Percentiles rank a stretch among this genome's conserved stretches.
phyloP scores from a whole-genome alignment of 2,888 invertebrate genomes.

The Pteria penguin region DNA sequence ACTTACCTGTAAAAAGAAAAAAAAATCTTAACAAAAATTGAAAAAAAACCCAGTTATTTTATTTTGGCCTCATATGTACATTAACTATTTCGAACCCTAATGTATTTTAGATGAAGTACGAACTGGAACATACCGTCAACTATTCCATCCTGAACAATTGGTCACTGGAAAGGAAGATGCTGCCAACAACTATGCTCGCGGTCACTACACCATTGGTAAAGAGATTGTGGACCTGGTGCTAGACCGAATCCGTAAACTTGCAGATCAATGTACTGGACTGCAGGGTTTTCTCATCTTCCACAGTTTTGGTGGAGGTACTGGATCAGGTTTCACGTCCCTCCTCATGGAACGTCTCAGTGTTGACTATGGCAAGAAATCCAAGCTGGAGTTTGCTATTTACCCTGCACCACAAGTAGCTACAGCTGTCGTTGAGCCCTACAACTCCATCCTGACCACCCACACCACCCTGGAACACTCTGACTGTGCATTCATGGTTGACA shows the following conservation, averaged over 20 bases:
- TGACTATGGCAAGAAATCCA: slow-evolving; percentile 83
- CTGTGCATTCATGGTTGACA: slow-evolving; percentile 96
- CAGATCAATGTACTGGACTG: slow-evolving; percentile 75
- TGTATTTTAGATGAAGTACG: slow-evolving; percentile 75
- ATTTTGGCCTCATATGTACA: no score
- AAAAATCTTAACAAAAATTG: no score
- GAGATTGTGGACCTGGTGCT: slow-evolving; percentile 88
- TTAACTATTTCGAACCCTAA: no score
- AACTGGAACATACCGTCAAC: not conserved
- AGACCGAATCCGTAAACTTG: slow-evolving; percentile 85
- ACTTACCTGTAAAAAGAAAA: no score
- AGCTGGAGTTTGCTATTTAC: slow-evolving; percentile 88
- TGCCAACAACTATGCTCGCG: slow-evolving; percentile 83
- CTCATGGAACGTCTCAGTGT: slow-evolving; percentile 91
- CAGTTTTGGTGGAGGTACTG: slow-evolving; percentile 83
- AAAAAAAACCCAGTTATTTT: no score
- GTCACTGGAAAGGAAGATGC: slow-evolving; percentile 93
- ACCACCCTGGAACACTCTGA: not conserved
- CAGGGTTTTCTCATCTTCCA: slow-evolving; percentile 78
- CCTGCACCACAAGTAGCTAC: slow-evolving; percentile 85
- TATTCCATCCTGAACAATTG: not conserved
- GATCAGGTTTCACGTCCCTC: slow-evolving; percentile 94
- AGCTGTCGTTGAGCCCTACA: slow-evolving; percentile 95
- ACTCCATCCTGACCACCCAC: slow-evolving; percentile 86
- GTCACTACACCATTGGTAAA: slow-evolving; percentile 96